phyloP scores from a whole-genome alignment of 2,888 invertebrate genomes.

The Lepidocyrtinus sp. region DNA sequence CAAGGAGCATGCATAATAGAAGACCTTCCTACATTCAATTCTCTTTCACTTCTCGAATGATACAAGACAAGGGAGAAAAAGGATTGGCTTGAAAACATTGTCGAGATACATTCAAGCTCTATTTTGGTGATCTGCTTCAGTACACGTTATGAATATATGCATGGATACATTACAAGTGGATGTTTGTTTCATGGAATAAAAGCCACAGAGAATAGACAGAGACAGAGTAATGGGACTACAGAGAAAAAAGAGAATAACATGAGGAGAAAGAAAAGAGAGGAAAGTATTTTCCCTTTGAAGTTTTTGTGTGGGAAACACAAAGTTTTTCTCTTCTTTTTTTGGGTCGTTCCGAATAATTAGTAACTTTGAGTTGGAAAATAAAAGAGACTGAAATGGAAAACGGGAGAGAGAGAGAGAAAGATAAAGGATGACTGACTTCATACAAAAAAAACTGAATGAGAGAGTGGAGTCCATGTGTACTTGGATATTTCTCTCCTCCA shows the following conservation, averaged over 20 bases:
- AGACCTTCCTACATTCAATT: not conserved
- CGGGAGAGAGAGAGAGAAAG: constrained; percentile 14
- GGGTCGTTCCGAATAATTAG: constrained; percentile 70
- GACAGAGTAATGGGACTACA: constrained; percentile 38
- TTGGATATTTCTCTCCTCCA: not conserved
- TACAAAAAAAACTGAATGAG: not conserved
- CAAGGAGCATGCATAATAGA: constrained; percentile 5
- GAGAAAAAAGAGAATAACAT: constrained; percentile 68
- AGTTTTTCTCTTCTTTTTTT: constrained; percentile 63
- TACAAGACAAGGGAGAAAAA: not conserved
- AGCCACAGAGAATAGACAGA: constrained; percentile 48
- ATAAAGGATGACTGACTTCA: constrained; percentile 10
- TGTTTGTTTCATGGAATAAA: constrained; percentile 51
- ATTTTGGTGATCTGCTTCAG: constrained; percentile 35
- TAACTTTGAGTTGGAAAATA: constrained; percentile 67
- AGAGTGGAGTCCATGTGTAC: not conserved
- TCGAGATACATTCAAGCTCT: constrained; percentile 9
- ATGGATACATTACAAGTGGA: constrained; percentile 39
- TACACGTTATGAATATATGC: constrained; percentile 52
- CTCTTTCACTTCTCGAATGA: not conserved
- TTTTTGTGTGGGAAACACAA: constrained; percentile 65
- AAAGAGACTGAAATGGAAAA: constrained; percentile 30
- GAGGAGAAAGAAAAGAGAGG: constrained; percentile 48
- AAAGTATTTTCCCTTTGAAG: constrained; percentile 68
- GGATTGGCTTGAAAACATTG: constrained; percentile 17